Evolutionary conservation across 1,140 invertebrate species (phyloP).

Genomic region (Protaetia brevitarsis): DNA sequence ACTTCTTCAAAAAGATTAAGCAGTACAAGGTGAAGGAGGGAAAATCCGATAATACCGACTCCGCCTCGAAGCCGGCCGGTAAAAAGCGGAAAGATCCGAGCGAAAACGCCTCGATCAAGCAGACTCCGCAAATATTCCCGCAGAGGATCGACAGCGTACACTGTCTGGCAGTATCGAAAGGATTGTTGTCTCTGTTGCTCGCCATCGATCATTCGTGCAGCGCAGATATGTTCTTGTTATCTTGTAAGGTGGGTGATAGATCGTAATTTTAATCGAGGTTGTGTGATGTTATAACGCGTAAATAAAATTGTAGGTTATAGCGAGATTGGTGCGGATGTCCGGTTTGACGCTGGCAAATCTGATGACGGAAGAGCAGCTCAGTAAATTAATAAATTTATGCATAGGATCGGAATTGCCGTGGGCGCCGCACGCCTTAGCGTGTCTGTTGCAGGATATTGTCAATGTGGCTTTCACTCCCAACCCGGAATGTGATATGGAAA

Average conservation of each 20-base stretch:
- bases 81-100: constrained; percentile 38
- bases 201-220: constrained; percentile 79
- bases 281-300: too few relatives aligned
- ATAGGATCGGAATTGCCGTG: constrained; percentile 61
- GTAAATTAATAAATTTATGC: constrained; percentile 43
- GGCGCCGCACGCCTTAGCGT: constrained; percentile 81
- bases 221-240: constrained; percentile 79
- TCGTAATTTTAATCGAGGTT: background rate
- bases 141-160: constrained; percentile 49
- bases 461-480: constrained; percentile 51
- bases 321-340: constrained; percentile 66
- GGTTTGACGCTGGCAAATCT: constrained; percentile 49
- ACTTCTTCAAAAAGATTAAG: constrained; percentile 57
- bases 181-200: constrained; percentile 74
- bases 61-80: constrained; percentile 42
- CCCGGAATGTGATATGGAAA: constrained; percentile 34
- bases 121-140: constrained; percentile 31
- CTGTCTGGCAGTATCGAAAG: constrained; percentile 63
- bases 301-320: constrained; percentile 57
- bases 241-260: constrained; percentile 67
- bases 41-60: constrained; percentile 48
- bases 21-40: constrained; percentile 49
- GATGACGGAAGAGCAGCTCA: constrained; percentile 41
- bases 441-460: constrained; percentile 75
- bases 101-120: constrained; percentile 27